phyloP scores from a whole-genome alignment of 2,888 invertebrate species.

The Cybosia mesomella region DNA sequence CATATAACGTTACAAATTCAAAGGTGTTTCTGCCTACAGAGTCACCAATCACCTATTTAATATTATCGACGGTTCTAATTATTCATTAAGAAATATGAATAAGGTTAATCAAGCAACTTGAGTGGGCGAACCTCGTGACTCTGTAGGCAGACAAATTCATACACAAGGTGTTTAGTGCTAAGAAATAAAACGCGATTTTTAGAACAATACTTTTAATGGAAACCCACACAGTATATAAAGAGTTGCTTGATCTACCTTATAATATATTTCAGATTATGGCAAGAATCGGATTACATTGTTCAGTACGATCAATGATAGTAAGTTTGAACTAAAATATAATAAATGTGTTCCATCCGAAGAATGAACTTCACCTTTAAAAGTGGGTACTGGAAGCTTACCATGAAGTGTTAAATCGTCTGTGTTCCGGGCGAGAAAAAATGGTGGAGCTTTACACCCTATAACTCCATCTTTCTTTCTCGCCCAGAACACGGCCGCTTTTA shows the following conservation, averaged over 20 bases:
- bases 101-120: conserved; percentile 84
- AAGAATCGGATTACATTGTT: conserved; percentile 6
- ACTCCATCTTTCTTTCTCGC: no score
- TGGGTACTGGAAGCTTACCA: no score
- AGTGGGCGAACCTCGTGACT: conserved; percentile 78
- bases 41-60: conserved; percentile 64
- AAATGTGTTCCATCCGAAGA: background rate
- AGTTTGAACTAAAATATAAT: background rate
- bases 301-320: background rate
- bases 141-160: conserved; percentile 64
- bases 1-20: conserved; percentile 14
- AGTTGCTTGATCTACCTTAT: conserved; percentile 85
- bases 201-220: conserved; percentile 73
- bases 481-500: no score
- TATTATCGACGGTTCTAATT: conserved; percentile 48
- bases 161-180: conserved; percentile 40
- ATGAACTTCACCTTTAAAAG: background rate
- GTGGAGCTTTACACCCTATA: no score
- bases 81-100: conserved; percentile 56
- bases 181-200: conserved; percentile 77
- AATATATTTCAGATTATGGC: conserved; percentile 27
- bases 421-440: no score
- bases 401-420: no score
- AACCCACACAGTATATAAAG: conserved; percentile 73
- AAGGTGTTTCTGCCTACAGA: conserved; percentile 65